Evolutionary conservation across 2,888 invertebrate species (phyloP).

Genomic region (Tipula lateralis): DNA sequence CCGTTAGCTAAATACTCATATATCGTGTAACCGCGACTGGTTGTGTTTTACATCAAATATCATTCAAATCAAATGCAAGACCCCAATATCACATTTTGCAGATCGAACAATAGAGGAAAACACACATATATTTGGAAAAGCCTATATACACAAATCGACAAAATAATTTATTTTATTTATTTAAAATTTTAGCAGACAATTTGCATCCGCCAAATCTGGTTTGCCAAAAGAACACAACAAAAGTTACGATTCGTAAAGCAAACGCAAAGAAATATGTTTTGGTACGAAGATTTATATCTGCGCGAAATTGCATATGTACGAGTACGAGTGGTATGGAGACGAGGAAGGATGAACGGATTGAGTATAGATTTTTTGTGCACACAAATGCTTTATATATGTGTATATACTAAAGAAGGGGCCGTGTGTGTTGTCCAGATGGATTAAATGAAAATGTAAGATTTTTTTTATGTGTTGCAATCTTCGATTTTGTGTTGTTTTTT

Average conservation of each 20-base stretch:
- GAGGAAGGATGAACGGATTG: conserved; percentile 19
- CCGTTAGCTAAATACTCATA: neutral
- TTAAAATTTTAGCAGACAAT: conserved; percentile 27
- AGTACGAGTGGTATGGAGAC: neutral
- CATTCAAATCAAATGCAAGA: neutral
- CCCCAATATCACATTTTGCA: neutral
- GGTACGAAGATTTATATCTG: neutral
- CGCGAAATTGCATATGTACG: neutral
- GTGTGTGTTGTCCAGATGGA: conserved; percentile 19
- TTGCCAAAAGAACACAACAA: neutral
- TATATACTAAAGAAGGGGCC: neutral
- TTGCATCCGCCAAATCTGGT: conserved; percentile 29
- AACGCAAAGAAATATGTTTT: neutral
- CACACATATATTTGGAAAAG: too few species aligned
- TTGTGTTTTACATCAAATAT: neutral
- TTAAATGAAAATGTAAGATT: conserved; percentile 5
- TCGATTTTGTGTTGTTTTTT: neutral
- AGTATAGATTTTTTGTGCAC: neutral
- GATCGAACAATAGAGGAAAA: neutral
- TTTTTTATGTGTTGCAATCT: neutral
- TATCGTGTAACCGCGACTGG: neutral
- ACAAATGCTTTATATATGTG: too few species aligned
- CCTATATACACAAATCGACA: neutral
- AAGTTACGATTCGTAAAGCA: neutral
- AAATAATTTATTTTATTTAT: conserved; percentile 24